Evolutionary conservation across 1,140 invertebrate species (phyloP).

Genomic region (Sycophila sp.): DNA sequence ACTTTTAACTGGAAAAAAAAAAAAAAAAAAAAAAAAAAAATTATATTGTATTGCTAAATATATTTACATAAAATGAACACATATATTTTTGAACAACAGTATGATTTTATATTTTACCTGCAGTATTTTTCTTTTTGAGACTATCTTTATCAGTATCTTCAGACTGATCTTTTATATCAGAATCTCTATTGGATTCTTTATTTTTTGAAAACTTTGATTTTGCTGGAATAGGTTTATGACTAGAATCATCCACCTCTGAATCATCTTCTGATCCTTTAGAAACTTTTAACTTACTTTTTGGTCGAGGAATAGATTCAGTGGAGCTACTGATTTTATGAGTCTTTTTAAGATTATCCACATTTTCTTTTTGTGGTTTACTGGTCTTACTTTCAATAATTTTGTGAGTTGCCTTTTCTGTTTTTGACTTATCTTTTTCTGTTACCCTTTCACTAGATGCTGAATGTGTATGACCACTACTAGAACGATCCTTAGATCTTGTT

Average conservation of each 20-base stretch:
- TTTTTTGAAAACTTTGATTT: background rate
- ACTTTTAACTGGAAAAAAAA: background rate
- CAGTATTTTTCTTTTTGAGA: background rate
- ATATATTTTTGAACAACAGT: background rate
- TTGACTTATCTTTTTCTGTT: conserved; percentile 17
- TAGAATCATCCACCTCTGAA: conserved; percentile 11
- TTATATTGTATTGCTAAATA: background rate
- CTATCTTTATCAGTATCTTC: background rate
- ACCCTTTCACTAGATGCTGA: background rate
- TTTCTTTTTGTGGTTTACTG: background rate
- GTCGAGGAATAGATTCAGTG: background rate
- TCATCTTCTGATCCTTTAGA: conserved; percentile 18
- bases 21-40: background rate
- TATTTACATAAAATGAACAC: background rate
- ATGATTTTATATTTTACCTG: conserved; percentile 13
- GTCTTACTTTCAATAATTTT: conserved; percentile 3
- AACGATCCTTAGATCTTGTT: conserved; percentile 17
- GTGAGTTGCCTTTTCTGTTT: background rate
- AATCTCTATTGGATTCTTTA: background rate
- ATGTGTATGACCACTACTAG: background rate
- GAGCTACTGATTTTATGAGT: background rate
- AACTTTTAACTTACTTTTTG: conserved; percentile 10
- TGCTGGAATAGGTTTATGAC: background rate
- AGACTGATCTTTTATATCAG: background rate
- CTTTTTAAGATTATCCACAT: background rate